Evolutionary conservation across 2,797 vertebrate species (phyloP).

Genomic region (Coilia nasus): DNA sequence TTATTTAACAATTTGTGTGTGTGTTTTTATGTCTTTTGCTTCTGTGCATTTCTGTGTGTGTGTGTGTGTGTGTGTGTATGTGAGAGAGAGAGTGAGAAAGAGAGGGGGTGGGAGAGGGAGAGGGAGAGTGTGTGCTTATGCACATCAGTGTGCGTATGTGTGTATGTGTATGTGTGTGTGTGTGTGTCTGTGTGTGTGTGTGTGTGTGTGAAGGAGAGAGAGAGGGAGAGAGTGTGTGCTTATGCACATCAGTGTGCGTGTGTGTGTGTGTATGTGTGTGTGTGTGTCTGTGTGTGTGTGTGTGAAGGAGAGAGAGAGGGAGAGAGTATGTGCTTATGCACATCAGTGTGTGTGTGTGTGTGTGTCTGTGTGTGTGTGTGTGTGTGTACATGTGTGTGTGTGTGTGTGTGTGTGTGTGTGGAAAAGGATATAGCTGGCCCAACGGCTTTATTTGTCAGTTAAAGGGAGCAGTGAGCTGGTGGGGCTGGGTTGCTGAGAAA

Average conservation of each 20-base stretch:
- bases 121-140: neutral
- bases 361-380: neutral
- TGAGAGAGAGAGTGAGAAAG: no score
- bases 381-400: slow-evolving; percentile 21
- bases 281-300: neutral
- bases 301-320: neutral
- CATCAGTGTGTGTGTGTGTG: slow-evolving; percentile 20
- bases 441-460: slow-evolving; percentile 47
- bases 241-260: slow-evolving; percentile 20
- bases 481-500: slow-evolving; percentile 37
- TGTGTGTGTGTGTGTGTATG: neutral
- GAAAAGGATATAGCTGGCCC: slow-evolving; percentile 3
- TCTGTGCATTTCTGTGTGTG: neutral
- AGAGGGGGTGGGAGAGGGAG: no score
- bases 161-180: slow-evolving; percentile 7
- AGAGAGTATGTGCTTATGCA: no score
- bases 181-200: neutral
- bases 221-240: no score
- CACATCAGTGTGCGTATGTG: slow-evolving; percentile 17
- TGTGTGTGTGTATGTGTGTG: neutral
- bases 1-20: neutral
- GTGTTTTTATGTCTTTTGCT: neutral
- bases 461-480: slow-evolving; percentile 61
- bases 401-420: slow-evolving; percentile 1
- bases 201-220: neutral